A percentile compares a stretch with the other conserved stretches of the same genome.
Evolutionary conservation across 2,113 vertebrate species (phyloP).

Genomic region (Atractosteus spatula): DNA sequence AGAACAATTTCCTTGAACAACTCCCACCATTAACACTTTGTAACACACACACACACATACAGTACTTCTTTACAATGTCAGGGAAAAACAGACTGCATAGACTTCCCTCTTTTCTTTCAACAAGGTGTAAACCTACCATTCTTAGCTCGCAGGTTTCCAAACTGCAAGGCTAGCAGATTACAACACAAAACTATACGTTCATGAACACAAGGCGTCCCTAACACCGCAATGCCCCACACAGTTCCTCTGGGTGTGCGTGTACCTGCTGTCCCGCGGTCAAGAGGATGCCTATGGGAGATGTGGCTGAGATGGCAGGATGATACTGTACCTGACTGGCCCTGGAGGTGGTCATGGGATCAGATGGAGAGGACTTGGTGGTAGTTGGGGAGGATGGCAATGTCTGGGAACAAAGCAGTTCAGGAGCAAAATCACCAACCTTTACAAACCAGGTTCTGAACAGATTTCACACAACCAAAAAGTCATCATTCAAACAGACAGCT

Average conservation of each 20-base stretch:
- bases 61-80: no score
- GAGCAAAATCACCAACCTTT: conserved; percentile 79
- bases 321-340: conserved; percentile 88
- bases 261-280: conserved; percentile 46
- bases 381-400: conserved; percentile 90
- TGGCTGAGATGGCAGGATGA: conserved; percentile 83
- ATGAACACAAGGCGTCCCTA: no score
- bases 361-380: conserved; percentile 90
- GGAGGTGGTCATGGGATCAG: conserved; percentile 88
- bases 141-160: background rate
- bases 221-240: no score
- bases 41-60: no score
- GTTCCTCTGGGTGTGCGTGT: no score
- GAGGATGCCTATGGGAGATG: conserved; percentile 72
- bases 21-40: no score
- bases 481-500: no score
- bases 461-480: conserved; percentile 1
- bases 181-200: no score
- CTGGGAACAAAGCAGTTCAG: conserved; percentile 89
- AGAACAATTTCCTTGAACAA: no score
- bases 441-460: conserved; percentile 56
- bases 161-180: conserved; percentile 39
- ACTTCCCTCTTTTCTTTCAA: no score
- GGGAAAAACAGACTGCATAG: no score
- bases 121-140: background rate